Percentiles rank a stretch among this genome's conserved stretches.
phyloP scores from a whole-genome alignment of 2,888 invertebrate species.

The Apodemia duryi region DNA sequence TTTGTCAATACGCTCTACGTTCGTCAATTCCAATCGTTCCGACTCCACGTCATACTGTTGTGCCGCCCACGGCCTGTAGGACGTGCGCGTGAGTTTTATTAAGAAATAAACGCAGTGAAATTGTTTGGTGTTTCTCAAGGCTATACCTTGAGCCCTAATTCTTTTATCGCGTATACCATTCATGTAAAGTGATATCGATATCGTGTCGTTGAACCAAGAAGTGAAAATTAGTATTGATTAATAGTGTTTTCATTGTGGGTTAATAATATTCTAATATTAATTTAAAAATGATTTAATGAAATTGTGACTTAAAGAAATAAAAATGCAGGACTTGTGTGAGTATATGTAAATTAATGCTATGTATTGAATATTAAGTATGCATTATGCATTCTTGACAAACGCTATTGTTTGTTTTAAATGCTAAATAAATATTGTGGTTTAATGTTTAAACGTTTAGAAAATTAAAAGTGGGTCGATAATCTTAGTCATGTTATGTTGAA shows the following conservation, averaged over 20 bases:
- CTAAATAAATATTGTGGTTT: slow-evolving; percentile 5
- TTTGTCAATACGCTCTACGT: slow-evolving; percentile 45
- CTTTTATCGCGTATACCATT: slow-evolving; percentile 28
- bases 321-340: slow-evolving; percentile 71
- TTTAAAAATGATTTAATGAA: slow-evolving; percentile 18
- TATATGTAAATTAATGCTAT: slow-evolving; percentile 31
- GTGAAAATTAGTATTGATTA: slow-evolving; percentile 29
- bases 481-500: slow-evolving; percentile 5
- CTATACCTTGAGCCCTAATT: slow-evolving; percentile 39
- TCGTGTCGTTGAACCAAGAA: slow-evolving; percentile 36
- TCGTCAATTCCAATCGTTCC: slow-evolving; percentile 50
- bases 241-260: neutral
- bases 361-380: slow-evolving; percentile 3
- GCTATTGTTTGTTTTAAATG: slow-evolving; percentile 13
- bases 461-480: slow-evolving; percentile 11
- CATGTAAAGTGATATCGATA: slow-evolving; percentile 33
- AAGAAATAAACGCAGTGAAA: slow-evolving; percentile 45
- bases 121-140: slow-evolving; percentile 48
- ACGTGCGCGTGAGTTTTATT: slow-evolving; percentile 58
- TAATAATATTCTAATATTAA: slow-evolving; percentile 9
- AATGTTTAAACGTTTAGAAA: slow-evolving; percentile 3
- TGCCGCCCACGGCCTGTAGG: slow-evolving; percentile 64
- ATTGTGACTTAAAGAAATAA: slow-evolving; percentile 29
- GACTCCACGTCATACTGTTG: slow-evolving; percentile 69
- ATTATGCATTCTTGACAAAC: neutral